Percentiles rank a stretch among this genome's conserved stretches.
These are phyloP conservation scores for Raja brachyura DNA, from an alignment of 2,113 vertebrate species.

Conservation along the genomic window DNA sequence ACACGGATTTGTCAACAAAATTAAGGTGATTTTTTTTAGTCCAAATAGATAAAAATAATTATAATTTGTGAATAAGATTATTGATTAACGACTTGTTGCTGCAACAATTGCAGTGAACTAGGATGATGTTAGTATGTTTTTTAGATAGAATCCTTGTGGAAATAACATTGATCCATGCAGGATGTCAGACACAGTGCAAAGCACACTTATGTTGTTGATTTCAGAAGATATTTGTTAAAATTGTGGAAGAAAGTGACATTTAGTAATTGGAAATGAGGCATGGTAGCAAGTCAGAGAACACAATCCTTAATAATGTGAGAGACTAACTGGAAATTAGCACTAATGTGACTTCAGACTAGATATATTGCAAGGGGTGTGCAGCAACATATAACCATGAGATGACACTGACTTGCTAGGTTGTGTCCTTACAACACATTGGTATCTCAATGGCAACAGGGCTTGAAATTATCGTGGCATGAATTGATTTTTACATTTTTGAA, in stretches of 20 bases:
- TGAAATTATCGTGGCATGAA: background rate
- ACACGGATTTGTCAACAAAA: background rate
- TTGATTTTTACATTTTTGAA: background rate
- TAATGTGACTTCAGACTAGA: background rate
- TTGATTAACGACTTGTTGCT: background rate
- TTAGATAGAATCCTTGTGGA: background rate
- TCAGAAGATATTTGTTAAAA: background rate
- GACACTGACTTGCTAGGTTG: background rate
- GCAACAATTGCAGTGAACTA: background rate
- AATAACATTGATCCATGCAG: background rate
- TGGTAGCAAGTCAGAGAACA: background rate
- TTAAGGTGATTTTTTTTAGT: background rate
- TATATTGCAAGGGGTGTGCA: background rate
- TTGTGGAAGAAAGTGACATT: background rate
- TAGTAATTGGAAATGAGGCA: background rate
- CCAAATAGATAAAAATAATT: background rate
- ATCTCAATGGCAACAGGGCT: background rate
- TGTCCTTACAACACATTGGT: background rate
- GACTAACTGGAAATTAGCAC: background rate
- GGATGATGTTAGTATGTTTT: background rate
- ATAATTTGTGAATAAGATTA: background rate
- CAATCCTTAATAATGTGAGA: background rate
- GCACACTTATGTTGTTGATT: background rate
- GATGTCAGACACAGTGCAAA: background rate
- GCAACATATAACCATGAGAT: background rate